Percentiles rank a stretch among this genome's conserved stretches.
phyloP scores from a whole-genome alignment of 2,113 vertebrate genomes.

The Dermatemys mawii region DNA sequence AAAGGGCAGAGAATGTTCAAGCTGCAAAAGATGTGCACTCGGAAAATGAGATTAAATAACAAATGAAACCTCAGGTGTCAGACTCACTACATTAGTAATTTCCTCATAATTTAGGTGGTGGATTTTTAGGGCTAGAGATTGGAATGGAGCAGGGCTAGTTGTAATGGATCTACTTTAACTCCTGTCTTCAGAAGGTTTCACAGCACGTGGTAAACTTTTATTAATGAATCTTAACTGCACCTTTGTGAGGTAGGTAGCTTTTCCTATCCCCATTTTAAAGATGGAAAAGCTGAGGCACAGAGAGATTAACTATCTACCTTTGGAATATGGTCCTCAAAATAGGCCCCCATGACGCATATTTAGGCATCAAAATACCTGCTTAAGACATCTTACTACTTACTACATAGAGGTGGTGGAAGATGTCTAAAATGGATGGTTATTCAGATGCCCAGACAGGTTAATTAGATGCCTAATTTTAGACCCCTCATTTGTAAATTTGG shows the following conservation, averaged over 20 bases:
- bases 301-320: not conserved
- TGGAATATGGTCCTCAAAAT: not conserved
- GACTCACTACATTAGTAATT: not conserved
- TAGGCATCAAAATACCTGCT: not conserved
- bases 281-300: not conserved
- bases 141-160: not conserved
- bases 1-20: constrained; percentile 37
- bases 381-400: not conserved
- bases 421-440: not conserved
- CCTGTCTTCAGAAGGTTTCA: not conserved
- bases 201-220: not conserved
- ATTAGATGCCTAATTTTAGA: not conserved
- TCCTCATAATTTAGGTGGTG: not conserved
- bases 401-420: not conserved
- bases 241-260: not conserved
- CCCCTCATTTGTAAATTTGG: not conserved
- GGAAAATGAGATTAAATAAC: constrained; percentile 25
- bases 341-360: not conserved
- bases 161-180: not conserved
- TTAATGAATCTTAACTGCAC: not conserved
- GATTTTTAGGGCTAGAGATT: not conserved
- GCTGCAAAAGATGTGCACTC: constrained; percentile 1
- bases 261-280: not conserved
- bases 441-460: not conserved
- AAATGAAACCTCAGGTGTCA: not conserved